Base-by-base conservation (phyloP, 2,113 vertebrate genomes). In the Myanophis thanlyinensis region DNA sequence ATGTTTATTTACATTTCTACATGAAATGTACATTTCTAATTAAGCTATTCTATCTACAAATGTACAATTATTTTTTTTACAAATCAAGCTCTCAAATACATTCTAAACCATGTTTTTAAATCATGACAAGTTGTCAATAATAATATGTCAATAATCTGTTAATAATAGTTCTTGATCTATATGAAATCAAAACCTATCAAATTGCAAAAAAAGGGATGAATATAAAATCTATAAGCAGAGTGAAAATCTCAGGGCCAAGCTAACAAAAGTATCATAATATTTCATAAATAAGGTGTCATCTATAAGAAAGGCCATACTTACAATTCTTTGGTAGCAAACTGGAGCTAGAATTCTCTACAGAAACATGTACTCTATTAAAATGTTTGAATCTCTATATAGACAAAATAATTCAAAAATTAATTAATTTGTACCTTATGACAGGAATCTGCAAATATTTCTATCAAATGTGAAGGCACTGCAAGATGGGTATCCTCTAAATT, bases 401-500 rank as follows among this genome's bases (percentile, higher is more conserved):
- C 15, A 56, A 12, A 4, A 3, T 54, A n/a, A 62, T 15, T n/a
- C 59, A 67, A 67, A 67, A 67, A 20, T 40, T 91, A 91, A 94
- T 92, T 10, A 54, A 90, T 86, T 89, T 95, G 96, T 97, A 99
- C 99, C 98, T 99, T 99, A 89, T 98, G 98, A 95, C 98, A 96
- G 88, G 98, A 98, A 91, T 98, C 98, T 92, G 98, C 97, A 97
- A 99, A 99, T 92, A 99, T 98, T 96, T 99, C 99, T 93, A 97
- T 98, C 94, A 99, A 98, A 35, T 98, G 98, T 96, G 98, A 98
- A 40, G 99, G 97, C 90, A 98, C 97, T 15, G 98, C 98, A 22
- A 99, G 98, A 84, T 99, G 98, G 91, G 97, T 98, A 96, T 99
- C 99, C 89, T 98, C 98, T 94, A 98, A 93, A 94, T 96, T 98